Evolutionary conservation across 2,797 vertebrate species (phyloP), one percentile per base, ranked within the genome.

Genomic region (Tachyglossus aculeatus): DNA sequence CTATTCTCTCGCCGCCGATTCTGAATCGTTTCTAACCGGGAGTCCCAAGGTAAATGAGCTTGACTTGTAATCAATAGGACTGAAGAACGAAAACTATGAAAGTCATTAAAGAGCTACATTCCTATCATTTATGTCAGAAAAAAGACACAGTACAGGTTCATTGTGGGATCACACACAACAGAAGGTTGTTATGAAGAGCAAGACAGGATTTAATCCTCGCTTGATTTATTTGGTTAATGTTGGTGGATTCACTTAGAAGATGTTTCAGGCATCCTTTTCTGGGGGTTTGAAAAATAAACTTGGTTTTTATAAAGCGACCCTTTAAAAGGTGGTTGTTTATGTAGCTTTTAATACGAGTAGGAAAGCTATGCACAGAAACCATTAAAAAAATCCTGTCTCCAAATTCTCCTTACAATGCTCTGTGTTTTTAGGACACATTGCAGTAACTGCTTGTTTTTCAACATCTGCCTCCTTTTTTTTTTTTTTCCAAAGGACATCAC

Each of bases 61-160:
- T 71, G 68, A 71, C 44, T 75, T 34, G 52, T 63, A 83, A 84
- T 80, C 82, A 78, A 37, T 53, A 66, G 62, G 14, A 74, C 81
- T 56, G 39, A 70, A 63, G 57, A 73, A 29, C 43, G 67, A 50
- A 31, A 18, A 33, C 29, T 18, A n/a, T 18, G n/a, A 32, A 41
- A 32, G 54, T 36, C 38, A 73, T 52, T 43, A 41, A 31, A 75
- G 69, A 51, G 56, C 60, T 33, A 27, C 50, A 51, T 58, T 52
- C 59, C 52, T 75, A 41, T 83, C 77, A 85, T 69, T 80, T 77
- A 69, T 33, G 27, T 62, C 58, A 75, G 31, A 41, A 44, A 65
- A 67, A 78, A 66, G 63, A 61, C 53, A 61, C 43, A 34, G 41
- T 74, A 32, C 66, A 57, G 50, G 27, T 29, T 59, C 39, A 64